A percentile compares a stretch with the other conserved stretches of the same genome.
These are phyloP conservation scores for Panthera uncia DNA, from an alignment of 2,113 vertebrate genomes.

Conservation along the genomic window DNA sequence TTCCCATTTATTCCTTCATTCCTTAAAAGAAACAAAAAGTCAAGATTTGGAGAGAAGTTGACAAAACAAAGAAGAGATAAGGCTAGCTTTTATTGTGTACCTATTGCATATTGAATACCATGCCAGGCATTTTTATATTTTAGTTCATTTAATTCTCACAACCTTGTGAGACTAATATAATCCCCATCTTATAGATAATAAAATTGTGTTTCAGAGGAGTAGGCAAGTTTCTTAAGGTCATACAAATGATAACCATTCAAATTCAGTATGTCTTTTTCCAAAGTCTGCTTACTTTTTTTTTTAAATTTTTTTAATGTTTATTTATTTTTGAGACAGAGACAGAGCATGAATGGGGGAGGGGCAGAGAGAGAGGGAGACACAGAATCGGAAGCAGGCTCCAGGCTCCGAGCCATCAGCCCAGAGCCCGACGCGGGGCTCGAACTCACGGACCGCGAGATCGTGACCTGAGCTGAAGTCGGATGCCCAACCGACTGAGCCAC, in stretches of 20 bases:
- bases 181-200: not conserved
- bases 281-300: not conserved
- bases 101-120: not conserved
- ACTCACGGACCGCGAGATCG: too few species aligned
- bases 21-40: not conserved
- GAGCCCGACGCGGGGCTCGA: too few species aligned
- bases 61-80: not conserved
- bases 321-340: too few species aligned
- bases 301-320: too few species aligned
- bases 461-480: too few species aligned
- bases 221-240: not conserved
- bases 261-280: not conserved
- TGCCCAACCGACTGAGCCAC: too few species aligned
- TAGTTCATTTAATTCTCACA: constrained; percentile 3
- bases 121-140: not conserved
- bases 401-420: too few species aligned
- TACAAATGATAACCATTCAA: not conserved
- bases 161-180: not conserved
- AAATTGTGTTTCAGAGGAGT: not conserved
- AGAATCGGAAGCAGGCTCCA: too few species aligned
- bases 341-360: too few species aligned
- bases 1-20: not conserved
- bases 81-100: not conserved
- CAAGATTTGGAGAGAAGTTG: not conserved
- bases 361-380: too few species aligned